These are phyloP conservation scores for Macquaria australasica DNA, from an alignment of 2,113 vertebrate genomes.

Conservation along the genomic window DNA sequence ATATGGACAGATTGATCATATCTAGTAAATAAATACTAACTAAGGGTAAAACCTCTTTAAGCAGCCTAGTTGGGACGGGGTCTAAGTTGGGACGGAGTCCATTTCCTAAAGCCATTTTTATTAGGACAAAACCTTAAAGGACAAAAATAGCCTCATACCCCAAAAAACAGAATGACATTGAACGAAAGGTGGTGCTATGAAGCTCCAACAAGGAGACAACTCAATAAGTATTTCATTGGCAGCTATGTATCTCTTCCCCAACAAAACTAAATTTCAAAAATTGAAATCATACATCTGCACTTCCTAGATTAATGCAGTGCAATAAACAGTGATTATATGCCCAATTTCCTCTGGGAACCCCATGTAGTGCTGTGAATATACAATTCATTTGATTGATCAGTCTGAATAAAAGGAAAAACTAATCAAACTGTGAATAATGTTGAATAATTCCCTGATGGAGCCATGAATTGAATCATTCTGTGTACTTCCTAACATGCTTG, in stretches of 20 bases:
- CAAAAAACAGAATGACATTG: constrained; percentile 8
- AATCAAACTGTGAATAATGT: constrained; percentile 70
- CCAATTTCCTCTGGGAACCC: constrained; percentile 55
- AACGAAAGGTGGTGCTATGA: background rate
- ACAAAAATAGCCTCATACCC: constrained; percentile 10
- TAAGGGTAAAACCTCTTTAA: too few relatives aligned
- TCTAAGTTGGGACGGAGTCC: too few relatives aligned
- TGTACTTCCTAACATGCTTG: constrained; percentile 48
- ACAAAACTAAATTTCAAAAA: constrained; percentile 55
- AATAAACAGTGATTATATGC: constrained; percentile 75
- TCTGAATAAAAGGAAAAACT: constrained; percentile 63
- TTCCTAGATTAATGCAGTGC: constrained; percentile 66
- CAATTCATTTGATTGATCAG: constrained; percentile 72
- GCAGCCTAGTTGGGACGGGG: too few relatives aligned
- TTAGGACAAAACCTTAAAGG: constrained; percentile 35
- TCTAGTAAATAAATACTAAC: too few relatives aligned
- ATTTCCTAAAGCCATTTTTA: constrained; percentile 20
- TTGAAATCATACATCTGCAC: constrained; percentile 63
- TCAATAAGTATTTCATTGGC: constrained; percentile 36
- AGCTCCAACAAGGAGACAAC: background rate
- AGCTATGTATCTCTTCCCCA: constrained; percentile 20
- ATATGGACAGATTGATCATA: too few relatives aligned
- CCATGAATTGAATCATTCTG: constrained; percentile 57
- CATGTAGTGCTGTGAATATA: constrained; percentile 56
- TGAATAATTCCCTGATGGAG: constrained; percentile 51